phyloP scores from a whole-genome alignment of 2,113 vertebrate species.

The Marmota flaviventris region DNA sequence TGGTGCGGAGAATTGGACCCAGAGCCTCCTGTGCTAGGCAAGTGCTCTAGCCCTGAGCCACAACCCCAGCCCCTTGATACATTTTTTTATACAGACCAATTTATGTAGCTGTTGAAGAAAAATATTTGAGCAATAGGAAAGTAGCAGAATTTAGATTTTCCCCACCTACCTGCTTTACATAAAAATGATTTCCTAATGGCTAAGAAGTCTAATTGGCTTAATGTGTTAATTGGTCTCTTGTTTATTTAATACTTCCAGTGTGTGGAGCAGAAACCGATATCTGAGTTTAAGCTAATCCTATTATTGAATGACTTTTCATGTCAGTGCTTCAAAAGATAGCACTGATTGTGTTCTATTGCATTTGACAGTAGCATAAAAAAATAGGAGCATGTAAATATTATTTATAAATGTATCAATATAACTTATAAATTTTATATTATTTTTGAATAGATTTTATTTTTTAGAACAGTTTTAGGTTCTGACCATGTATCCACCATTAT shows the following conservation, averaged over 20 bases:
- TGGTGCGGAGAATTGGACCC: too few relatives aligned
- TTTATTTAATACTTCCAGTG: neutral
- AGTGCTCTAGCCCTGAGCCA: too few relatives aligned
- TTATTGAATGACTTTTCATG: neutral
- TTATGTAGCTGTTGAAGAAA: constrained; percentile 31
- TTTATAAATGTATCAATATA: constrained; percentile 12
- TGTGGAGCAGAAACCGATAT: constrained; percentile 19
- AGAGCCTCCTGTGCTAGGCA: too few relatives aligned
- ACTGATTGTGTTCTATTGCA: neutral
- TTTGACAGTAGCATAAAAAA: constrained; percentile 23
- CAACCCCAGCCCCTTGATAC: neutral
- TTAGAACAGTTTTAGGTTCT: constrained; percentile 17
- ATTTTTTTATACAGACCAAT: constrained; percentile 12
- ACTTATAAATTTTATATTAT: neutral
- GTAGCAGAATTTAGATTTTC: constrained; percentile 20
- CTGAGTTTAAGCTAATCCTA: constrained; percentile 27
- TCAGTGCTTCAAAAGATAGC: constrained; percentile 52
- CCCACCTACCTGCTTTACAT: neutral
- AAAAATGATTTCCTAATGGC: constrained; percentile 1
- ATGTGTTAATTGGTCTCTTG: constrained; percentile 23
- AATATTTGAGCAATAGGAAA: constrained; percentile 45
- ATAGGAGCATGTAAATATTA: neutral
- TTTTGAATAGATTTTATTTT: neutral
- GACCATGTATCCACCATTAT: neutral
- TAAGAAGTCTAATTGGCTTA: constrained; percentile 52